A percentile compares a stretch with the other conserved stretches of the same genome.
Conservation (phyloP, 2,888 invertebrate genomes). For the Habrosyne pyritoides region DNA sequence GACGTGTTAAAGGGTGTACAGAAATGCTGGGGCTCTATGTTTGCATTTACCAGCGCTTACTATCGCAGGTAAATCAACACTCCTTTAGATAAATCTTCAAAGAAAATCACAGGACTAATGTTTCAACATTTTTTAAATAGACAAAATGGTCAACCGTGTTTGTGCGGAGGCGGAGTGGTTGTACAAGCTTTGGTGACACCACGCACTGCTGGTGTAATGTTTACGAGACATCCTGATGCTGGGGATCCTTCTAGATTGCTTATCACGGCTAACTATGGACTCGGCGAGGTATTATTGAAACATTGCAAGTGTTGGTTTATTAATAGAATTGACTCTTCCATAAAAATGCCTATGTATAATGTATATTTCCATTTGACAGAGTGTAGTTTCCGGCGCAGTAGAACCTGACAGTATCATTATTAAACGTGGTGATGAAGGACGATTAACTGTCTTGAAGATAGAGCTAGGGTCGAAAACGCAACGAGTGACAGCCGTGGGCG, state of each 20-base stretch:
- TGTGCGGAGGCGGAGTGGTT: conserved; percentile 89
- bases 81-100: neutral
- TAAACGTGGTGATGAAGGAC: conserved; percentile 70
- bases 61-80: conserved; percentile 87
- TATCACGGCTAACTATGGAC: conserved; percentile 91
- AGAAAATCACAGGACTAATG: too few species aligned
- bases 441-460: conserved; percentile 70
- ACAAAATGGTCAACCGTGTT: conserved; percentile 88
- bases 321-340: too few species aligned
- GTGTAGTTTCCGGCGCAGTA: conserved; percentile 90
- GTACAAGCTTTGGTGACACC: conserved; percentile 90
- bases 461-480: conserved; percentile 82
- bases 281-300: conserved; percentile 87
- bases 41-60: conserved; percentile 88
- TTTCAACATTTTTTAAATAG: too few species aligned
- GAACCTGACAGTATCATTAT: conserved; percentile 90
- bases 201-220: conserved; percentile 90
- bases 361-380: conserved; percentile 73
- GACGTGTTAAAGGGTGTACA: conserved; percentile 84
- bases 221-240: conserved; percentile 90
- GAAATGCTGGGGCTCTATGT: conserved; percentile 93
- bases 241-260: conserved; percentile 87
- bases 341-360: too few species aligned
- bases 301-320: neutral
- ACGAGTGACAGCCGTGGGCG: conserved; percentile 66